Evolutionary conservation across 2,888 invertebrate genomes (phyloP).

Genomic region (Syrista parreyssii): DNA sequence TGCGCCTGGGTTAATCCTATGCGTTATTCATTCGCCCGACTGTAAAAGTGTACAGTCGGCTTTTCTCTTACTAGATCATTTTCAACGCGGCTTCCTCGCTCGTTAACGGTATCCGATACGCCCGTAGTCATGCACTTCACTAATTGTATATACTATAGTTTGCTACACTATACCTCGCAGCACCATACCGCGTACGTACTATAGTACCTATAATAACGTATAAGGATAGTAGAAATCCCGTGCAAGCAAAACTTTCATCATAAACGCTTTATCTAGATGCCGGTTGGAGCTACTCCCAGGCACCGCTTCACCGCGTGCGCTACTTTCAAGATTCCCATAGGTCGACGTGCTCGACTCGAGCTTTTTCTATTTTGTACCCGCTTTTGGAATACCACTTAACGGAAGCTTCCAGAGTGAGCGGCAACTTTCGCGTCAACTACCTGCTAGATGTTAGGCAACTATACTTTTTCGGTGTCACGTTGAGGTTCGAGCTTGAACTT

Average conservation of each 20-base stretch:
- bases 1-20: too few species aligned
- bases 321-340: not conserved
- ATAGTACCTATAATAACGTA: too few species aligned
- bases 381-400: slow-evolving; percentile 23
- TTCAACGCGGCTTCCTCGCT: too few species aligned
- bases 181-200: too few species aligned
- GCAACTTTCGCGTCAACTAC: slow-evolving; percentile 19
- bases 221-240: not conserved
- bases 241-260: slow-evolving; percentile 15
- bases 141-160: too few species aligned
- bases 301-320: slow-evolving; percentile 10
- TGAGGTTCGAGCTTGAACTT: slow-evolving; percentile 7
- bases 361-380: slow-evolving; percentile 21
- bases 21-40: too few species aligned
- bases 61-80: too few species aligned
- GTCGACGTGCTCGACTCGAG: slow-evolving; percentile 17
- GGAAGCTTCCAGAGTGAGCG: slow-evolving; percentile 15
- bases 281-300: slow-evolving; percentile 16
- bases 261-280: slow-evolving; percentile 24
- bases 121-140: too few species aligned
- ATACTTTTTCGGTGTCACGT: slow-evolving; percentile 1
- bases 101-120: too few species aligned
- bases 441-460: slow-evolving; percentile 9
- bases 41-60: too few species aligned
- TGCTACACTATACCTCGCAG: too few species aligned